These are phyloP conservation scores for Neotoma lepida DNA, from an alignment of 2,113 vertebrate genomes.

Conservation along the genomic window DNA sequence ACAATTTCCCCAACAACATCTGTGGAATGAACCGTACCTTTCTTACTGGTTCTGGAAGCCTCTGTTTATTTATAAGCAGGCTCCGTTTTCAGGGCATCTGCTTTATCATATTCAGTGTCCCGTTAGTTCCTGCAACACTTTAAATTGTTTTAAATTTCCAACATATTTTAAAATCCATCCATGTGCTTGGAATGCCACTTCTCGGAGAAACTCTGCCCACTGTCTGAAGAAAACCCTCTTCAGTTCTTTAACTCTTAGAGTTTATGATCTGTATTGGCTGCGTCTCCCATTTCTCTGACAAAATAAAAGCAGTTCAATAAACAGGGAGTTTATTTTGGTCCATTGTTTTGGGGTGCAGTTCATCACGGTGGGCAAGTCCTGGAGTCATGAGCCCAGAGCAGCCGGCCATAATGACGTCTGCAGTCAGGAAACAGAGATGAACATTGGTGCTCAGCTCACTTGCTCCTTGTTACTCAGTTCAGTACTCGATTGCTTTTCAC, in stretches of 20 bases:
- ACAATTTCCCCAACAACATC: neutral
- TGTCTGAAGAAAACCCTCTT: neutral
- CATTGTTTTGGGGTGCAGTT: neutral
- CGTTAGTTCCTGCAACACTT: neutral
- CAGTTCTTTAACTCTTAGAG: neutral
- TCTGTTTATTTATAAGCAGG: neutral
- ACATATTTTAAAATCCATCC: neutral
- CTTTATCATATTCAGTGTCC: neutral
- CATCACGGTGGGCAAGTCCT: neutral
- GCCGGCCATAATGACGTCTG: neutral
- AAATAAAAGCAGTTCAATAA: too few relatives aligned
- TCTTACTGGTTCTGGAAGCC: neutral
- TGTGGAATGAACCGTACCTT: neutral
- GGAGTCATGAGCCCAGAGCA: neutral
- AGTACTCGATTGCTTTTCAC: neutral
- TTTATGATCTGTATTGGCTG: neutral
- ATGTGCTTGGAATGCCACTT: accelerated
- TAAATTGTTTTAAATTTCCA: neutral
- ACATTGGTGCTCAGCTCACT: neutral
- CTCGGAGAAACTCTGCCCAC: neutral
- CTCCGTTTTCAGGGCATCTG: neutral
- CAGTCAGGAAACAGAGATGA: neutral
- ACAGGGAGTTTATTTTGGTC: neutral
- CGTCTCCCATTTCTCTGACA: neutral
- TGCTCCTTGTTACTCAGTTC: neutral